Percentiles rank a stretch among this genome's conserved stretches.
phyloP scores from a whole-genome alignment of 2,113 vertebrate genomes.

The Petrocephalus zakoni region DNA sequence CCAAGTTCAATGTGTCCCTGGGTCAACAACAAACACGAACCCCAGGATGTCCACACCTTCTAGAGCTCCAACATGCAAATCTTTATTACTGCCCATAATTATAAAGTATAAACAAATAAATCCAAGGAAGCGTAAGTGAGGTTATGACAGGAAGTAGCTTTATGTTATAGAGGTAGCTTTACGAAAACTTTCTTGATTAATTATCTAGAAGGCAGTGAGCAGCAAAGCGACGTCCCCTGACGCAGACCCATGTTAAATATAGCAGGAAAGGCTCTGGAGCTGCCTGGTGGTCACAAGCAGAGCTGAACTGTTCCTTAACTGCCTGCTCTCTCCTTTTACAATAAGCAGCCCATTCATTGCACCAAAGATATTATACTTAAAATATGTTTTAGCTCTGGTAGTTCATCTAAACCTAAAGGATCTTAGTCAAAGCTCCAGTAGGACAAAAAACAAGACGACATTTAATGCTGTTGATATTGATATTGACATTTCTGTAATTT shows the following conservation, averaged over 20 bases:
- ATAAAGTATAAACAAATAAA: too few relatives aligned
- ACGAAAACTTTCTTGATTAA: background rate
- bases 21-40: too few relatives aligned
- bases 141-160: background rate
- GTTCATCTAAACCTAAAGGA: background rate
- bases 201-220: background rate
- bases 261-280: background rate
- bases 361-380: background rate
- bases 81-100: too few relatives aligned
- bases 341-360: background rate
- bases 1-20: too few relatives aligned
- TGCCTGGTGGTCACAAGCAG: background rate
- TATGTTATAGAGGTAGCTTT: background rate
- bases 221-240: background rate
- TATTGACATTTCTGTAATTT: background rate
- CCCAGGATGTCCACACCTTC: background rate
- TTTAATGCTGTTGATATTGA: background rate
- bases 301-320: background rate
- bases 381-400: background rate
- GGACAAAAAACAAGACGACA: background rate
- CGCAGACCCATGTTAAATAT: background rate
- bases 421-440: background rate
- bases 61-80: background rate
- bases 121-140: background rate
- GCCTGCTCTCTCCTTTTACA: background rate